Conservation (phyloP, 2,797 vertebrate genomes). For the Antrozous pallidus region DNA sequence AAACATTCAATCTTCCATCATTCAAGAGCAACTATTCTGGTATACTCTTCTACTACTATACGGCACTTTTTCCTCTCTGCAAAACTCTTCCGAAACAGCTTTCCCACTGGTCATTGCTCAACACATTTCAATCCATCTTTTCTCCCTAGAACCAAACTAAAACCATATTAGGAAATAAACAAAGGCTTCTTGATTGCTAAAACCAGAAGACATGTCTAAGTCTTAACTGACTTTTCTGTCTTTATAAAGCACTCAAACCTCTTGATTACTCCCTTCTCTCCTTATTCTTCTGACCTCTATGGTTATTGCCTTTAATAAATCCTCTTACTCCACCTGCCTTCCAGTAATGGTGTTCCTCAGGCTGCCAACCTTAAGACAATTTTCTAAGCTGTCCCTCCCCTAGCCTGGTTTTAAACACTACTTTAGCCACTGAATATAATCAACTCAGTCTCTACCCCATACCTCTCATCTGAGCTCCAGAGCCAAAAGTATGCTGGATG, state of each 20-base stretch:
- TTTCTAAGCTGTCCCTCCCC: background rate
- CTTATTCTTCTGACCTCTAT: background rate
- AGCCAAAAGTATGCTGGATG: background rate
- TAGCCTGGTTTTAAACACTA: conserved; percentile 8
- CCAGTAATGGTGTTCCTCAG: background rate
- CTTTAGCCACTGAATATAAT: background rate
- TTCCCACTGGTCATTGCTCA: background rate
- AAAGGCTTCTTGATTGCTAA: background rate
- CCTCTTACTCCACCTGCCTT: background rate
- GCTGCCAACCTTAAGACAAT: background rate
- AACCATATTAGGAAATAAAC: conserved; percentile 24
- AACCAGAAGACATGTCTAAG: background rate
- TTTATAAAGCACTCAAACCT: background rate
- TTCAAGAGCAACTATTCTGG: background rate
- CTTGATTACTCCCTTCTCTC: background rate
- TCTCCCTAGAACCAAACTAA: conserved; percentile 27
- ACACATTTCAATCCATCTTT: background rate
- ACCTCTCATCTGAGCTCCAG: background rate
- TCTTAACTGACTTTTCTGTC: background rate
- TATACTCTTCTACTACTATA: background rate
- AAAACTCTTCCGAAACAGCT: conserved; percentile 37
- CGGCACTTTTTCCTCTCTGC: background rate
- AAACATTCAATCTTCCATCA: background rate
- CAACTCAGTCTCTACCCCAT: background rate
- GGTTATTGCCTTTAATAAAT: background rate